phyloP scores from a whole-genome alignment of 2,888 invertebrate species.

The Hoplodrina blanda region DNA sequence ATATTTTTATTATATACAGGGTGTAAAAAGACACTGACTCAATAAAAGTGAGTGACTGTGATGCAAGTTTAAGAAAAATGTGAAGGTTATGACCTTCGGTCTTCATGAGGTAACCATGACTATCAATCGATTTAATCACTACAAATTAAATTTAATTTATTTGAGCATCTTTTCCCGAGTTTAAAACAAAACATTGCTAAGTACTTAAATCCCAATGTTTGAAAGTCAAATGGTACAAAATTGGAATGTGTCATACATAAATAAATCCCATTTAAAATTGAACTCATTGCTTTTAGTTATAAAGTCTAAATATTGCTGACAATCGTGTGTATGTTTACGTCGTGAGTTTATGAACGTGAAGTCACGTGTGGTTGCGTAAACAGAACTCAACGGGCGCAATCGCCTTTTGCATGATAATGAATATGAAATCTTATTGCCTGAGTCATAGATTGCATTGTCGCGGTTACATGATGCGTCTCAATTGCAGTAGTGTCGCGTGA shows the following conservation, averaged over 20 bases:
- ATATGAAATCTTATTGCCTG: constrained; percentile 50
- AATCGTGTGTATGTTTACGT: constrained; percentile 25
- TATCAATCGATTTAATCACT: neutral
- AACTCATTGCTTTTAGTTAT: constrained; percentile 4
- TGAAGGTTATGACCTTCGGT: neutral
- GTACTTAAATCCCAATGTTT: constrained; percentile 18
- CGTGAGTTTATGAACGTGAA: constrained; percentile 45
- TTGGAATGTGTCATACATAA: constrained; percentile 22
- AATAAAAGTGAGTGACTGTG: too few relatives aligned
- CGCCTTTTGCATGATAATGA: constrained; percentile 28
- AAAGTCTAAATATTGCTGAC: constrained; percentile 46
- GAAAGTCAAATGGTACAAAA: constrained; percentile 40
- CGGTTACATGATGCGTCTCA: constrained; percentile 13
- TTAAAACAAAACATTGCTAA: constrained; percentile 2
- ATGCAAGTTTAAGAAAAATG: too few relatives aligned
- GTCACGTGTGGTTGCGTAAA: constrained; percentile 64
- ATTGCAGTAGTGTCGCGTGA: constrained; percentile 50
- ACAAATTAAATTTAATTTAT: neutral
- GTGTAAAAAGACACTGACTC: too few relatives aligned
- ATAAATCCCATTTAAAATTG: constrained; percentile 32
- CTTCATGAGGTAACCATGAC: neutral
- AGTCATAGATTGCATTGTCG: constrained; percentile 49
- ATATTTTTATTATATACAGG: too few relatives aligned
- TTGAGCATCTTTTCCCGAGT: neutral
- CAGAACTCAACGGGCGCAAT: constrained; percentile 47